Conservation (phyloP, 2,797 vertebrate genomes). For the Nasua narica region DNA sequence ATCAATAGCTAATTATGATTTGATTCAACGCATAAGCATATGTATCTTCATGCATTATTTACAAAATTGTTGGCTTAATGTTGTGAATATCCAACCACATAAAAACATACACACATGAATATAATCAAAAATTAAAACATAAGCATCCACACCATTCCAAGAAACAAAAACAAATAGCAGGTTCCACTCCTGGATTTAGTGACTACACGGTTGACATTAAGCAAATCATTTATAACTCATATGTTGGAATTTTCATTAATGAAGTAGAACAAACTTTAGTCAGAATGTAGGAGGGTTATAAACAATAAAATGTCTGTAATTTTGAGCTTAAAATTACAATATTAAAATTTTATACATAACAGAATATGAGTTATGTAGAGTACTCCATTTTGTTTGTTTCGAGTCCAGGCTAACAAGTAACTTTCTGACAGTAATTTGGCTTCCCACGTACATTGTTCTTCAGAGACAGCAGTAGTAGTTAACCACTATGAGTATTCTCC, state of each 20-base stretch:
- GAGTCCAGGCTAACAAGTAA: background rate
- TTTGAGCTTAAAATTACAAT: background rate
- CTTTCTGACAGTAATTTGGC: background rate
- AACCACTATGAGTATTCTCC: background rate
- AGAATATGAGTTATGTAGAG: background rate
- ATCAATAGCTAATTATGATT: background rate
- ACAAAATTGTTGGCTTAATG: background rate
- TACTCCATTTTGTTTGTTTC: background rate
- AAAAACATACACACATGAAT: background rate
- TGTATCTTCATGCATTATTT: background rate
- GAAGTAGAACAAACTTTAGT: background rate
- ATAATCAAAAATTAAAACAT: background rate
- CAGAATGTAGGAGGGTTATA: background rate
- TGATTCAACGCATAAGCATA: background rate
- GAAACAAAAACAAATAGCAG: background rate
- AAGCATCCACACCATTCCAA: background rate
- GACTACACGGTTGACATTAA: background rate
- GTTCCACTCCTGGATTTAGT: background rate
- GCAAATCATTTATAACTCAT: background rate
- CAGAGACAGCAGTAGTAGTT: background rate
- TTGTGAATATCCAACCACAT: background rate
- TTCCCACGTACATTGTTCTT: background rate
- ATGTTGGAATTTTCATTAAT: background rate
- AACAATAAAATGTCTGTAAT: background rate
- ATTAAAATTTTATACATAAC: background rate